A percentile compares a stretch with the other conserved stretches of the same genome.
These are phyloP conservation scores for Ooceraea biroi DNA, from an alignment of 1,140 invertebrate species.

Conservation along the genomic window DNA sequence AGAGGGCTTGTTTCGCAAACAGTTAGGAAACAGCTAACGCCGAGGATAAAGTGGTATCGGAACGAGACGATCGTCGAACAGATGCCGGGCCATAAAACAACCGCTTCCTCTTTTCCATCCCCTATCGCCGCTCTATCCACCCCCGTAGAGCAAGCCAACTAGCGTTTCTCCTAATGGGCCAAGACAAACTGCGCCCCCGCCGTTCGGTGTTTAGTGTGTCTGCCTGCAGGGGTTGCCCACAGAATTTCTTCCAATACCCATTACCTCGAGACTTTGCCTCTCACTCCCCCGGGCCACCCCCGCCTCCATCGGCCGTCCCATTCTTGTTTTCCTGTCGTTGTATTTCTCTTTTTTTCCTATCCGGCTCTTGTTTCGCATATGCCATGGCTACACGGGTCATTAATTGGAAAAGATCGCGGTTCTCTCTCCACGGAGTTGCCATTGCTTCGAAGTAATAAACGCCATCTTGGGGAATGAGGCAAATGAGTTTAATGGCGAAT, in stretches of 20 bases:
- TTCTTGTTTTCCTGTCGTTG: constrained; percentile 47
- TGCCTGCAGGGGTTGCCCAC: constrained; percentile 75
- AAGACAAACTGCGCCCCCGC: constrained; percentile 85
- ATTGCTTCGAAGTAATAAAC: constrained; percentile 57
- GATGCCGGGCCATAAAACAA: constrained; percentile 86
- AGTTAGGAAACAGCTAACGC: constrained; percentile 86
- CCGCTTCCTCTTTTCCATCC: constrained; percentile 83
- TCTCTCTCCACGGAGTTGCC: constrained; percentile 25
- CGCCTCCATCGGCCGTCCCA: neutral
- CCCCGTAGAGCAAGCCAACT: constrained; percentile 82
- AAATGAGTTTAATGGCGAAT: constrained; percentile 33
- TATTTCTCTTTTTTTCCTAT: constrained; percentile 50
- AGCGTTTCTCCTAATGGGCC: constrained; percentile 86
- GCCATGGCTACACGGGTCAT: constrained; percentile 60
- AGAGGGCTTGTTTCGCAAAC: constrained; percentile 85
- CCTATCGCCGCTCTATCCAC: constrained; percentile 77
- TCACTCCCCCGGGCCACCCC: constrained; percentile 2
- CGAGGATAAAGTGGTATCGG: constrained; percentile 87
- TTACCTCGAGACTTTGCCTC: constrained; percentile 75
- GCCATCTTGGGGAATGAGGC: constrained; percentile 45
- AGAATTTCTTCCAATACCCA: constrained; percentile 81
- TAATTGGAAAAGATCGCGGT: constrained; percentile 60
- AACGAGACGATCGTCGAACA: constrained; percentile 87
- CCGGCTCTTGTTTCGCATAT: constrained; percentile 64
- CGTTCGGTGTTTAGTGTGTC: constrained; percentile 83